Evolutionary conservation across 1,140 invertebrate genomes (phyloP), one percentile per base, ranked within the genome.

Genomic region (Tetramorium parvispinum): DNA sequence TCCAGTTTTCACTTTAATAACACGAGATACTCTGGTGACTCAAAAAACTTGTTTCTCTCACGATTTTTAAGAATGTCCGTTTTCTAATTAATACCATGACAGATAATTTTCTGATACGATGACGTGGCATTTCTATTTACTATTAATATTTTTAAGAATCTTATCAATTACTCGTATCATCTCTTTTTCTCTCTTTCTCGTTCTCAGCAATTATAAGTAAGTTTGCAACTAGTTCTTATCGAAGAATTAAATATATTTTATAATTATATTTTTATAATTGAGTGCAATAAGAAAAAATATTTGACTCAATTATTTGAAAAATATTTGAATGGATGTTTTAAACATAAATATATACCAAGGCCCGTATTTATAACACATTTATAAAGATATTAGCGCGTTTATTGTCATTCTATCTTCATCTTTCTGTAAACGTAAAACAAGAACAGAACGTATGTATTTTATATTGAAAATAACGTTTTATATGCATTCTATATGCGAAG

Each of bases 1-100:
- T 46, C 21, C 40, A 70, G 66, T 70, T 70, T 68, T 70, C 40
- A 70, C 66, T 70, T 70, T 70, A 70, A 70, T 46, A 70, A 70
- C 37, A 21, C 1, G 37, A 43, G 4, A 21, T 68, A 46, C 21
- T 46, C 10, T 6, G 5, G 7, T 16, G 40, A 70, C 21, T 24
- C 40, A 70, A 70, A 70, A 65, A 46, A 70, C 40, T 70, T 0
- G 66, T 70, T 43, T 70, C 61, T 57, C 27, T n/a, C 61, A 32
- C 13, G 40, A 70, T 46, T 46, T 70, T 46, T 70, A 24, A n/a
- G 7, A 70, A 24, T 32, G 32, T 43, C 1, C 21, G 18, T 46
- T 46, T 46, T 70, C 13, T 70, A 70, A 46, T 70, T 66, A 43
- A 66, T 43, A 3, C 3, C 37, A 6, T 24, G n/a, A 65, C 32